Evolutionary conservation across 2,888 invertebrate species (phyloP), one percentile per base, ranked within the genome.

Genomic region (Cephalotes varians): DNA sequence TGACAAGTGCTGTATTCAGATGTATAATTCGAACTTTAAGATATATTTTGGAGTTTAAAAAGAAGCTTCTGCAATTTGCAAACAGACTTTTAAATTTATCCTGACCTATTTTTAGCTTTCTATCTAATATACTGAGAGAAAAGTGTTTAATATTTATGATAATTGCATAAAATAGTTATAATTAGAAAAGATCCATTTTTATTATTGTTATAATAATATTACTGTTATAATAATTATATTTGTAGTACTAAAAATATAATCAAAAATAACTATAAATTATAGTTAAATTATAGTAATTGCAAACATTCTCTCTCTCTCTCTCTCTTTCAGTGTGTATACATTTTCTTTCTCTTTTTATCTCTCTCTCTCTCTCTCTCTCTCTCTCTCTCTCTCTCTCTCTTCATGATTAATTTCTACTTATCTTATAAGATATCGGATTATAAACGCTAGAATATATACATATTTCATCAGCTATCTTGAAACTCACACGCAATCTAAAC

Each of bases 401-500:
- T 12, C 9, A 7, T 15, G 21, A 1, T 28, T 49, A 51, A 51
- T 31, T 34, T 21, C 10, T 31, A 31, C 21, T 72, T 31, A 73
- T 44, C 5, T 34, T 5, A 9, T 18, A 47, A 51, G 25, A 51
- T 74, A 12, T 10, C 47, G 7, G 5, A 25, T 1, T 31, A 40
- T 25, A 49, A 74, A 37, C 12, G 4, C 18, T 54, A 37, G 7
- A 54, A 62, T 37, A 71, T 37, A 18, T 37, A 71, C 25, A 18
- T 49, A 37, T 74, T 64, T 64, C 12, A 64, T 65, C 65, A 25
- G 4, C 37, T 62, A 37, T 25, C 12, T 25, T 51, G 49, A 15
- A 49, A 73, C 65, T 65, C 9, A 28, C 65, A 49, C 64, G 56
- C 28, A 34, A 73, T 73, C 51, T 65, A 18, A 21, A 15, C 21